Base-by-base conservation (phyloP, 2,797 vertebrate species). In the Betta splendens region DNA sequence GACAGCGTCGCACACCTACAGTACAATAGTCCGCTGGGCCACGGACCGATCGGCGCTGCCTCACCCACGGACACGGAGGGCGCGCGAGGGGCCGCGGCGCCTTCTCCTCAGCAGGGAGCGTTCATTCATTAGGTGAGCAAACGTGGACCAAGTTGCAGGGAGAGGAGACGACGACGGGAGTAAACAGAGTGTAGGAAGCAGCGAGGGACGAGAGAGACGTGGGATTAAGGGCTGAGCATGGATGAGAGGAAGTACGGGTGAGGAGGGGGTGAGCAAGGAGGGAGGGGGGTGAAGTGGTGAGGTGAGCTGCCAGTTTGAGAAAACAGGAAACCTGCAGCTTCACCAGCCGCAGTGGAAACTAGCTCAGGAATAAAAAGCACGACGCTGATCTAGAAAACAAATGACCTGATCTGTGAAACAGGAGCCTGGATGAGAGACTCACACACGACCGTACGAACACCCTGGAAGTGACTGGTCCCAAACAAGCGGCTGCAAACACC, bases 211-310 rank as follows among this genome's bases (percentile, higher is more conserved):
- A 75, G 60, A 82, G 78, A 64, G 66, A n/a, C n/a, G 57, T 63
- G 70, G 81, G 78, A 82, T 85, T 64, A 83, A 38, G 2, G 51
- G 80, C 82, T 72, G 72, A 80, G 77, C 50, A 42, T 8, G 64
- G 72, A 82, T 70, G 50, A 66, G 55, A 79, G 52, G 54, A 75
- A 65, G 72, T 28, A 55, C 10, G 63, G 32, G n/a, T 51, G 56
- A 46, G 33, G 15, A 46, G 4, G 23, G 43, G 43, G 31, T 60
- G 59, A 58, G 69, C 50, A 32, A 55, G 44, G 57, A 18, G 59
- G 53, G 64, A 66, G 51, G 23, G 13, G 43, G 49, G 16, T 26
- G 44, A 58, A 45, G 25, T 46, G 46, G 58, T 18, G 44, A 61
- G 63, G 65, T 63, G 57, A 35, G 56, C 47, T 45, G 49, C 36